Percentiles rank a stretch among this genome's conserved stretches.
Conservation (phyloP, 53 echinoderm and acorn worm species). For the Hippasteria phrygiana region DNA sequence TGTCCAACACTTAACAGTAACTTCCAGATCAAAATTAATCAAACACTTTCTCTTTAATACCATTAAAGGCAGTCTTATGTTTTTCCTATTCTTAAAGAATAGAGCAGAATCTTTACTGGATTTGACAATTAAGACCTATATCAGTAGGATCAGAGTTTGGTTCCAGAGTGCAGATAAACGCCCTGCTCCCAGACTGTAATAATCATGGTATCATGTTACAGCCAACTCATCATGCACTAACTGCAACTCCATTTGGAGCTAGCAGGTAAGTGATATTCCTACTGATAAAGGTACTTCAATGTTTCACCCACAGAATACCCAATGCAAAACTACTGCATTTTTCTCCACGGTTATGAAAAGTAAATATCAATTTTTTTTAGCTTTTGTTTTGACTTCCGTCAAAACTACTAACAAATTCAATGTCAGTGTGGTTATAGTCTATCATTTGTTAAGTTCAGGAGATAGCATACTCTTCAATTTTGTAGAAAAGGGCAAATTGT, state of each 20-base stretch:
- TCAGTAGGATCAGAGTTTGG: slow-evolving; percentile 46
- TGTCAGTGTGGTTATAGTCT: too few species aligned
- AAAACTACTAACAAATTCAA: too few species aligned
- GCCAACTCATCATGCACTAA: slow-evolving; percentile 48
- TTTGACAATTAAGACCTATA: not conserved
- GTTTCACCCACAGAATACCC: not conserved
- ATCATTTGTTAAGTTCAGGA: too few species aligned
- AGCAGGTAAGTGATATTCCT: slow-evolving; percentile 57
- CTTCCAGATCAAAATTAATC: too few species aligned
- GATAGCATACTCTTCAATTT: too few species aligned
- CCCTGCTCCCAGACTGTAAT: not conserved
- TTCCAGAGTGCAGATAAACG: not conserved
- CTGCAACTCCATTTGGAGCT: slow-evolving; percentile 31
- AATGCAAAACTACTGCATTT: not conserved
- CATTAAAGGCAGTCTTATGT: too few species aligned
- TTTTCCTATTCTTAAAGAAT: too few species aligned
- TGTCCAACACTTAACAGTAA: too few species aligned
- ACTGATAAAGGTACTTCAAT: slow-evolving; percentile 14
- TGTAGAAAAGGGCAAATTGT: slow-evolving; percentile 12
- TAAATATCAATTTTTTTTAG: not conserved
- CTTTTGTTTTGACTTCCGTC: not conserved
- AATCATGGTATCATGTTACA: slow-evolving; percentile 17
- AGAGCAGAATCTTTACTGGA: not conserved
- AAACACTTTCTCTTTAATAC: too few species aligned
- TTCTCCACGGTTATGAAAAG: not conserved